Evolutionary conservation across 2,888 invertebrate species (phyloP).

Genomic region (Sturmia bella): DNA sequence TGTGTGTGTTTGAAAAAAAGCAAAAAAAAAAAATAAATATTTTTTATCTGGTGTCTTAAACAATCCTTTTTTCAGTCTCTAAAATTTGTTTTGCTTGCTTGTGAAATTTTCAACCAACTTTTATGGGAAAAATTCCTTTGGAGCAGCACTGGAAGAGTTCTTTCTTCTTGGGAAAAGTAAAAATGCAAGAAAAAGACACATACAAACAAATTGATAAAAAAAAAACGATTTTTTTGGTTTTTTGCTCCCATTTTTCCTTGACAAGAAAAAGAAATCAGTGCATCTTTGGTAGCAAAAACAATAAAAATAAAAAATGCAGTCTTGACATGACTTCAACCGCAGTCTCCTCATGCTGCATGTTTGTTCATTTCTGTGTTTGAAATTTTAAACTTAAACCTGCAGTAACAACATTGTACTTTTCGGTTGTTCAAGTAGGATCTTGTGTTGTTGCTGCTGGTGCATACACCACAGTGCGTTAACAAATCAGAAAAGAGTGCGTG

Average conservation of each 20-base stretch:
- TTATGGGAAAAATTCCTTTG: constrained; percentile 69
- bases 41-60: constrained; percentile 55
- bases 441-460: constrained; percentile 30
- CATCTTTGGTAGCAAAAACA: constrained; percentile 61
- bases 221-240: constrained; percentile 9
- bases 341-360: constrained; percentile 21
- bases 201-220: constrained; percentile 26
- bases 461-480: constrained; percentile 38
- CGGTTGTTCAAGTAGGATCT: not conserved
- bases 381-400: constrained; percentile 29
- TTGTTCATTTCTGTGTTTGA: constrained; percentile 44
- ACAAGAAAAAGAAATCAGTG: constrained; percentile 80
- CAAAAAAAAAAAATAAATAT: too few species aligned
- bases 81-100: constrained; percentile 18
- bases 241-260: constrained; percentile 65
- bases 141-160: constrained; percentile 40
- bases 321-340: constrained; percentile 60
- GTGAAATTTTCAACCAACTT: constrained; percentile 57
- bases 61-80: constrained; percentile 35
- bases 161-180: constrained; percentile 20
- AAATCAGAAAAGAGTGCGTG: constrained; percentile 35
- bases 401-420: constrained; percentile 20
- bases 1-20: constrained; percentile 35
- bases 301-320: constrained; percentile 48
- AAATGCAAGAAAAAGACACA: constrained; percentile 13